These are phyloP conservation scores for Lepidothrix coronata DNA, from an alignment of 2,113 vertebrate genomes.

Conservation along the genomic window DNA sequence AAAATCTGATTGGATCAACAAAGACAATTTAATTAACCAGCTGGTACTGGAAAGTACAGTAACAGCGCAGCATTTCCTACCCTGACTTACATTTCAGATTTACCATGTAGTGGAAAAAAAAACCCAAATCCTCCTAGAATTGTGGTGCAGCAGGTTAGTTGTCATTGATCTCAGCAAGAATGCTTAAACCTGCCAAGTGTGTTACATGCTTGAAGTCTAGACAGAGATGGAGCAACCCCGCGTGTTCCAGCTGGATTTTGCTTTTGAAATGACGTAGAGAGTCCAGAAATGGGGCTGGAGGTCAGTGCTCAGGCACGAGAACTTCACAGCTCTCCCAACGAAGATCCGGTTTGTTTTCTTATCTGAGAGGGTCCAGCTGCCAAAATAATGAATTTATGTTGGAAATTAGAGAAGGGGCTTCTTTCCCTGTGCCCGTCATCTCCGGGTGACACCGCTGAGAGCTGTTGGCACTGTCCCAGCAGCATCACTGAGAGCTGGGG, in stretches of 20 bases:
- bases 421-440: fast-evolving
- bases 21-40: not conserved
- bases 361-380: not conserved
- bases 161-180: not conserved
- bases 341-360: not conserved
- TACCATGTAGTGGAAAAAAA: not conserved
- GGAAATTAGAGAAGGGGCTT: not conserved
- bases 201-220: constrained; percentile 2
- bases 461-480: not conserved
- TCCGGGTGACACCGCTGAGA: fast-evolving
- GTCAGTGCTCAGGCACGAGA: not conserved
- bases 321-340: not conserved
- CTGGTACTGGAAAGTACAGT: not conserved
- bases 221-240: constrained; percentile 6
- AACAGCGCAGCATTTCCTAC: not conserved
- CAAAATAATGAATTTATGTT: not conserved
- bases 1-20: not conserved
- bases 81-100: not conserved
- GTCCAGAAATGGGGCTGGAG: not conserved
- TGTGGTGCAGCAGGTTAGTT: not conserved
- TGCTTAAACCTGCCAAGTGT: constrained; percentile 21
- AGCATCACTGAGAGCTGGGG: fast-evolving
- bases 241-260: not conserved
- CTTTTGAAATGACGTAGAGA: not conserved
- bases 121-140: not conserved